Evolutionary conservation across 2,888 invertebrate species (phyloP).

Genomic region (Toxonevra muliebris): DNA sequence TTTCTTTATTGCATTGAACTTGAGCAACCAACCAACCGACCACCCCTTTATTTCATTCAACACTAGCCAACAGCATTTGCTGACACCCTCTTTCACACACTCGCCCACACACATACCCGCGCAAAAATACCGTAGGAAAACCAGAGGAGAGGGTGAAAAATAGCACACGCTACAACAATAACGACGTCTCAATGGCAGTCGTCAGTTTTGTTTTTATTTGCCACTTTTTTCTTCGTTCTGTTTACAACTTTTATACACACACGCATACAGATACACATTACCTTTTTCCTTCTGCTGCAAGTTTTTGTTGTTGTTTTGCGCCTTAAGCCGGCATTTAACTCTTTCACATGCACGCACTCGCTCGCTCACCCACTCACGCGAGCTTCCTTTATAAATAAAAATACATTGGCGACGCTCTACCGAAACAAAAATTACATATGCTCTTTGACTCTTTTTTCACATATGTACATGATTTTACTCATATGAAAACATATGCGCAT

Average conservation of each 20-base stretch:
- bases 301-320: constrained; percentile 17
- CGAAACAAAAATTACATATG: constrained; percentile 6
- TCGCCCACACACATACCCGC: background rate
- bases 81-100: constrained; percentile 4
- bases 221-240: constrained; percentile 26
- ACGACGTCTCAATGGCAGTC: constrained; percentile 53
- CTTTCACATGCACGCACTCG: constrained; percentile 36
- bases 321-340: constrained; percentile 31
- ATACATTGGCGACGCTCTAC: background rate
- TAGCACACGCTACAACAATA: constrained; percentile 33
- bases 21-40: too few relatives aligned
- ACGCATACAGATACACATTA: background rate
- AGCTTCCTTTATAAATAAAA: constrained; percentile 1
- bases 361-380: background rate
- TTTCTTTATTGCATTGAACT: too few relatives aligned
- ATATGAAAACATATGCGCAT: constrained; percentile 22
- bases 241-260: constrained; percentile 21
- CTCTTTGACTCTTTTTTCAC: constrained; percentile 16
- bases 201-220: constrained; percentile 30
- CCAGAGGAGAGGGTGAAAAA: too few relatives aligned
- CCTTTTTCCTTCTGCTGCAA: background rate
- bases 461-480: constrained; percentile 32
- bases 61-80: background rate
- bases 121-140: background rate
- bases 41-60: too few relatives aligned